Evolutionary conservation across 2,797 vertebrate species (phyloP), one percentile per base, ranked within the genome.

Genomic region (Hypotaenidia okinawae): DNA sequence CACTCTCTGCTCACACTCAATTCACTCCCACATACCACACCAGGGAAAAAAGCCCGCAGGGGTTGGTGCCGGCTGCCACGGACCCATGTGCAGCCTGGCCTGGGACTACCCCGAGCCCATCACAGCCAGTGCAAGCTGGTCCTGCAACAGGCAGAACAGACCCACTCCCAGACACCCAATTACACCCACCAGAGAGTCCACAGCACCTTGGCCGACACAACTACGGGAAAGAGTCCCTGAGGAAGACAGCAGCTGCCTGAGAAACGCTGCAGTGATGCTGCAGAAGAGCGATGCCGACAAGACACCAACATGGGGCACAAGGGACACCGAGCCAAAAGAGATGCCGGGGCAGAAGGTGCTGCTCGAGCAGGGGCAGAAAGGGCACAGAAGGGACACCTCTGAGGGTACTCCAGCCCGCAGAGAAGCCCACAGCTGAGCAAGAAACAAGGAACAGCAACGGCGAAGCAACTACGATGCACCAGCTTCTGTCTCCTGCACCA

Each of bases 1-100:
- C 2, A 4, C 39, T 49, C 0, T 1, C 35, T 64, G n/a, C 17
- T 16, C 7, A 11, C 1, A 0, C 11, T 5, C 5, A 6, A 64
- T 11, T 14, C 13, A 21, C 25, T 16, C 18, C n/a, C 32, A 28
- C 6, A 21, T 18, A 10, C 0, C 9, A 17, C 23, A 6, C 5
- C 1, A 1, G 10, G 19, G 16, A 19, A 45, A 35, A 28, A 19
- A 75, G 1, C 9, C 7, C 19, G 32, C 58, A 61, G 17, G 21
- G 16, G 7, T 5, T 14, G 3, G 28, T 2, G 3, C 33, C 13
- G 9, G 17, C 70, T 58, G 14, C 35, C 0, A 0, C 22, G 9
- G 21, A 23, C 8, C 32, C 4, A 10, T 2, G 7, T 13, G 10
- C 12, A 69, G n/a, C 5, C 7, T 3, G 2, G 12, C 2, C 12